Conservation (phyloP, 2,888 invertebrate species). For the Athalia circularis region DNA sequence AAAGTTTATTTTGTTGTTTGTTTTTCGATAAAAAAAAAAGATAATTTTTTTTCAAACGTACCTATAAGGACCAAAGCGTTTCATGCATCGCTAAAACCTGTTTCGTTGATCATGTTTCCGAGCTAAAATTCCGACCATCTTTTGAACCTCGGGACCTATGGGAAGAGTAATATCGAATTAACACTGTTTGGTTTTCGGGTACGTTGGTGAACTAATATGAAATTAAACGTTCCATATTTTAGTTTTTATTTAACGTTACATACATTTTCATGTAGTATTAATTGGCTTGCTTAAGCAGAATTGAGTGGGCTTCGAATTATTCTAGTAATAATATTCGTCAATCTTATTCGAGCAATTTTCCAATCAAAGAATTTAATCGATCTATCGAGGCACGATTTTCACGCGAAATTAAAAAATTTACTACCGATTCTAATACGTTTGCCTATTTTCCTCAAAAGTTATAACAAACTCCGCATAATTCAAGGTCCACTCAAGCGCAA, state of each 20-base stretch:
- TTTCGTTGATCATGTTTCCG: not conserved
- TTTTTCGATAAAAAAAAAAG: not conserved
- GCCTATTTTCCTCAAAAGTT: too few species aligned
- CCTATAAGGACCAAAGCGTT: slow-evolving; percentile 8
- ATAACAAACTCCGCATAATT: not conserved
- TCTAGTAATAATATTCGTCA: not conserved
- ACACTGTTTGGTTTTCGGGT: slow-evolving; percentile 2
- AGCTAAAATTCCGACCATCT: not conserved
- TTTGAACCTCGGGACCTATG: not conserved
- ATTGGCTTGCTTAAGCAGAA: slow-evolving; percentile 26
- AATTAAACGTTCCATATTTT: slow-evolving; percentile 27
- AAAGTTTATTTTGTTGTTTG: slow-evolving; percentile 12
- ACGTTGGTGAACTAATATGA: not conserved
- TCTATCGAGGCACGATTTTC: too few species aligned
- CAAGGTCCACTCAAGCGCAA: slow-evolving; percentile 1
- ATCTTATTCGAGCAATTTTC: not conserved
- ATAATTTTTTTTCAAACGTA: not conserved
- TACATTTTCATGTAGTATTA: slow-evolving; percentile 24
- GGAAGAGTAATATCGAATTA: not conserved
- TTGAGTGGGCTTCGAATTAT: slow-evolving; percentile 18
- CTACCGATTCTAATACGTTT: too few species aligned
- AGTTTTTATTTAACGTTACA: slow-evolving; percentile 30
- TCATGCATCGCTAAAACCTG: not conserved
- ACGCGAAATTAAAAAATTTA: too few species aligned
- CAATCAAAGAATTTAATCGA: too few species aligned